Evolutionary conservation across 2,888 invertebrate genomes (phyloP).

Genomic region (Drosophila fungiperda): DNA sequence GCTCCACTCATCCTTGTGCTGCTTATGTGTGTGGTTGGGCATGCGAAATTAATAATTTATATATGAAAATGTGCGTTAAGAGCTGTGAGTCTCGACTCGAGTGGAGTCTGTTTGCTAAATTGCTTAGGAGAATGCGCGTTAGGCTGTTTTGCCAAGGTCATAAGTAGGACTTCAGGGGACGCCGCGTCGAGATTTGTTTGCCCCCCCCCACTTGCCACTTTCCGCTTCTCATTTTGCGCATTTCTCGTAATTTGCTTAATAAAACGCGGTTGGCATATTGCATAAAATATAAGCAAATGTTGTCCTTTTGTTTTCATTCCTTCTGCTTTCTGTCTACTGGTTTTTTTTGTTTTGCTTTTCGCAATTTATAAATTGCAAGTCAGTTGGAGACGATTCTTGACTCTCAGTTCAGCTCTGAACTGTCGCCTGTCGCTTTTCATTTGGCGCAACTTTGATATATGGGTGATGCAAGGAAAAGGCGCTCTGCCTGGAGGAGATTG

Average conservation of each 20-base stretch:
- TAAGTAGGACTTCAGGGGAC: conserved; percentile 71
- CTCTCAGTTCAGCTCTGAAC: conserved; percentile 35
- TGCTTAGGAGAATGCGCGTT: conserved; percentile 74
- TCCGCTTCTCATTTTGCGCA: conserved; percentile 30
- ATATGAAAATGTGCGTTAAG: conserved; percentile 84
- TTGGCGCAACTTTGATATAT: conserved; percentile 66
- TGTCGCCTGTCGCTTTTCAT: conserved; percentile 72
- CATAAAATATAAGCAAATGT: conserved; percentile 75
- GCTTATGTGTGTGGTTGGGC: conserved; percentile 61
- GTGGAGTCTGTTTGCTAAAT: conserved; percentile 77
- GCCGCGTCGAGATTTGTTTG: conserved; percentile 64
- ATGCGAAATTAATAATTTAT: conserved; percentile 83
- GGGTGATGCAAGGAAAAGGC: conserved; percentile 15
- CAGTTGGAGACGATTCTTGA: conserved; percentile 41
- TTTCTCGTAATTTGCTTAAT: conserved; percentile 78
- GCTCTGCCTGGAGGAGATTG: conserved; percentile 28
- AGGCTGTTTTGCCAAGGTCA: conserved; percentile 80
- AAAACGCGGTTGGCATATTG: conserved; percentile 81
- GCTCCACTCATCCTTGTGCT: conserved; percentile 6
- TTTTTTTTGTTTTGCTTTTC: background rate
- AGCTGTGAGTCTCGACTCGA: conserved; percentile 62
- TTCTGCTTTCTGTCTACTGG: background rate
- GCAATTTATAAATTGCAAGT: conserved; percentile 59
- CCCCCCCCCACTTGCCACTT: no score
- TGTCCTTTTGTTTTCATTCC: conserved; percentile 48